Conservation (phyloP, 2,113 vertebrate genomes). For the Microcebus lehilahytsara region DNA sequence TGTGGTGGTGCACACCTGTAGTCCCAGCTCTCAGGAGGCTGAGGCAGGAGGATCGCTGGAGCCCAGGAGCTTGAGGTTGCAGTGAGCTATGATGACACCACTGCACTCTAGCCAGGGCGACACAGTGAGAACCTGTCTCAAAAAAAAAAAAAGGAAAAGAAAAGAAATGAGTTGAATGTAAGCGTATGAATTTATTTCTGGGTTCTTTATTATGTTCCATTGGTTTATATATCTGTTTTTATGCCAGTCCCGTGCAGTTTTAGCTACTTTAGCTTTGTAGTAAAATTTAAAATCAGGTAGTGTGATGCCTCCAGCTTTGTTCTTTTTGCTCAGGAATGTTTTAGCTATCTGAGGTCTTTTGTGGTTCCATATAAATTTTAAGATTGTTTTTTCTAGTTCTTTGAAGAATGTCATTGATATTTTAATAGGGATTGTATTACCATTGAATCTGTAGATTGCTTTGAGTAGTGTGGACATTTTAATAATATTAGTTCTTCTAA, state of each 20-base stretch:
- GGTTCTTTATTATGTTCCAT: neutral
- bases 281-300: neutral
- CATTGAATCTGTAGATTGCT: neutral
- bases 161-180: neutral
- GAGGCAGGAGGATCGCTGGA: too few species aligned
- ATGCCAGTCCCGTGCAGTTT: neutral
- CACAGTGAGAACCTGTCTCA: too few species aligned
- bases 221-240: neutral
- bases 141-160: too few species aligned
- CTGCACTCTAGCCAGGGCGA: too few species aligned
- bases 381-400: neutral
- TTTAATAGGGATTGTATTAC: neutral
- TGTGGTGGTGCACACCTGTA: too few species aligned
- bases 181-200: neutral
- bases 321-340: neutral
- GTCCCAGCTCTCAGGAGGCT: too few species aligned
- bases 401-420: neutral
- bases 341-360: neutral
- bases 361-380: neutral
- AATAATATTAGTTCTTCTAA: neutral
- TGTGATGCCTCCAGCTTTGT: neutral
- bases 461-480: neutral
- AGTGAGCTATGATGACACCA: too few species aligned
- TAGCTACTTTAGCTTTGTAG: neutral
- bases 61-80: too few species aligned